phyloP scores from a whole-genome alignment of 2,113 vertebrate genomes.

The Percopsis transmontana region DNA sequence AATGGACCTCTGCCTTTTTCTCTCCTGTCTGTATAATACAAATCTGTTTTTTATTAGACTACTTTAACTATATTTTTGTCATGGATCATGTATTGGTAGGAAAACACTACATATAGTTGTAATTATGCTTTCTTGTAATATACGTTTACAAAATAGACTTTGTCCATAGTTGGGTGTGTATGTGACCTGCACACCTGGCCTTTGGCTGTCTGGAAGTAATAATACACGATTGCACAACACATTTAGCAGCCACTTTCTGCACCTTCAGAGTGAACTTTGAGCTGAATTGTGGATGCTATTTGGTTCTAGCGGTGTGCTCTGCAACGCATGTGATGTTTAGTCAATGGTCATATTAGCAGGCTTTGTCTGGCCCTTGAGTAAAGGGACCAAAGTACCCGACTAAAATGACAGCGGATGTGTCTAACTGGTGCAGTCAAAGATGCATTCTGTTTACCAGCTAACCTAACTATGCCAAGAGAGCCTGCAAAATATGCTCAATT shows the following conservation, averaged over 20 bases:
- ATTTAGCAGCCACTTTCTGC: background rate
- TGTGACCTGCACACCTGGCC: constrained; percentile 45
- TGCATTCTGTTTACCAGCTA: background rate
- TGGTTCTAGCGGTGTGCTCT: constrained; percentile 1
- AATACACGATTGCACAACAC: constrained; percentile 23
- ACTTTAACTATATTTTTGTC: too few species aligned
- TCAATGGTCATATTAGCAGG: background rate
- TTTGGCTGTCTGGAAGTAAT: background rate
- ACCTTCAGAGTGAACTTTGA: constrained; percentile 40
- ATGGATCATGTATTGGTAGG: background rate
- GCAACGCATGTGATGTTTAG: background rate
- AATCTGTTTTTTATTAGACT: too few species aligned
- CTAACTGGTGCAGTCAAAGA: constrained; percentile 8
- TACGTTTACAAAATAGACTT: constrained; percentile 26
- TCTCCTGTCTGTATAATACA: too few species aligned
- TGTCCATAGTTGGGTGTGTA: constrained; percentile 24
- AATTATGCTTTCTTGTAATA: background rate
- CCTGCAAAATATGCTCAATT: background rate
- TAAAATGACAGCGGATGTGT: background rate
- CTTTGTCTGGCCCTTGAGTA: background rate
- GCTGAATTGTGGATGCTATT: too few species aligned
- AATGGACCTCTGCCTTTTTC: too few species aligned
- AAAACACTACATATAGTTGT: background rate
- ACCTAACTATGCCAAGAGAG: background rate
- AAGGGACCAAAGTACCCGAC: background rate